phyloP scores from a whole-genome alignment of 2,888 invertebrate genomes.

The Chymomyza amoena region DNA sequence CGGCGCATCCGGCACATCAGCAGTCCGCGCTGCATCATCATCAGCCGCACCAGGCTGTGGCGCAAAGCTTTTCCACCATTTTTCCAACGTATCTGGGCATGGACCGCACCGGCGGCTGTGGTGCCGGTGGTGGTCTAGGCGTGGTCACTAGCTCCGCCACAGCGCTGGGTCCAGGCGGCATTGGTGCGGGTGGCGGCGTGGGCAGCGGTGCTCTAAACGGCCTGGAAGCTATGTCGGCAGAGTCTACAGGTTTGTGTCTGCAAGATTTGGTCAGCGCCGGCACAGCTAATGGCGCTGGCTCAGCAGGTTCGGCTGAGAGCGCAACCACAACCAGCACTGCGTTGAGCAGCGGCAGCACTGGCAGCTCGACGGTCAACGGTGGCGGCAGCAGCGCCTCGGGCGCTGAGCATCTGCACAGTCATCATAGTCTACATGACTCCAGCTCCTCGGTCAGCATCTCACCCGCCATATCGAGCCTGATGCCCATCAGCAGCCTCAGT shows the following conservation, averaged over 20 bases:
- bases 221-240: constrained; percentile 81
- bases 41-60: constrained; percentile 77
- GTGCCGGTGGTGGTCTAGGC: constrained; percentile 63
- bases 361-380: constrained; percentile 75
- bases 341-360: constrained; percentile 73
- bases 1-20: constrained; percentile 70
- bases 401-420: constrained; percentile 77
- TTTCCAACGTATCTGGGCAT: constrained; percentile 77
- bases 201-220: constrained; percentile 70
- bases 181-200: constrained; percentile 51
- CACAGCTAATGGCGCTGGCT: constrained; percentile 78
- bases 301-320: constrained; percentile 74
- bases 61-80: constrained; percentile 78
- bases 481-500: constrained; percentile 79
- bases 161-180: constrained; percentile 68
- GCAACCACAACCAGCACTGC: constrained; percentile 74
- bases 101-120: constrained; percentile 75
- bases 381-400: constrained; percentile 70
- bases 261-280: constrained; percentile 84
- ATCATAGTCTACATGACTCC: constrained; percentile 80
- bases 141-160: constrained; percentile 62
- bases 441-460: constrained; percentile 82
- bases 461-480: constrained; percentile 81
- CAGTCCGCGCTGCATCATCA: constrained; percentile 73
- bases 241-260: constrained; percentile 83